Evolutionary conservation across 2,797 vertebrate genomes (phyloP).

Genomic region (Danio kyathit): DNA sequence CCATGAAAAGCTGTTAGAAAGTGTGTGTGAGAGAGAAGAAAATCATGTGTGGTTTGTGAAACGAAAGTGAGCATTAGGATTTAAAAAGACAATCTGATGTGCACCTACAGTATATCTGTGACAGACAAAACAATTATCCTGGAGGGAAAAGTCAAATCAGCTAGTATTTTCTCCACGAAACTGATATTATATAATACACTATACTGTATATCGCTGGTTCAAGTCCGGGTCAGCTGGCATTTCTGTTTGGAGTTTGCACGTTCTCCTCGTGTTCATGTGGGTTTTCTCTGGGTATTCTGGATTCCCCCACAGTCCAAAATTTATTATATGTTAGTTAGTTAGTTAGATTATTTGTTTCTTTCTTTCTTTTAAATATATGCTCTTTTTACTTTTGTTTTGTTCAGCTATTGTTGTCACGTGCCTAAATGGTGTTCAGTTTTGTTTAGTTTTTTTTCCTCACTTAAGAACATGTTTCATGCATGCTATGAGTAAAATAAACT

Average conservation of each 20-base stretch:
- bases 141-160: neutral
- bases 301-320: too few species aligned
- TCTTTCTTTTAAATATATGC: neutral
- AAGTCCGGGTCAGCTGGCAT: too few species aligned
- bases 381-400: too few species aligned
- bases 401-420: too few species aligned
- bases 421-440: too few species aligned
- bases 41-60: slow-evolving; percentile 30
- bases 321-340: too few species aligned
- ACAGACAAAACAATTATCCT: slow-evolving; percentile 3
- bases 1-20: slow-evolving; percentile 12
- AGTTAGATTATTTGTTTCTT: too few species aligned
- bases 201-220: too few species aligned
- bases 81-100: slow-evolving; percentile 25
- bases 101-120: neutral
- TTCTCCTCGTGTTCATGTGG: too few species aligned
- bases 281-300: too few species aligned
- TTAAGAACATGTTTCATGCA: neutral
- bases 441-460: too few species aligned
- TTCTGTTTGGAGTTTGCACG: too few species aligned
- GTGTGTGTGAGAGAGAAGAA: neutral
- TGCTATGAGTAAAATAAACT: neutral
- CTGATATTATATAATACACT: neutral
- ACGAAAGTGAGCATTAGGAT: slow-evolving; percentile 9
- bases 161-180: neutral